phyloP scores from a whole-genome alignment of 2,797 vertebrate species.

The Ispidina lecontei region DNA sequence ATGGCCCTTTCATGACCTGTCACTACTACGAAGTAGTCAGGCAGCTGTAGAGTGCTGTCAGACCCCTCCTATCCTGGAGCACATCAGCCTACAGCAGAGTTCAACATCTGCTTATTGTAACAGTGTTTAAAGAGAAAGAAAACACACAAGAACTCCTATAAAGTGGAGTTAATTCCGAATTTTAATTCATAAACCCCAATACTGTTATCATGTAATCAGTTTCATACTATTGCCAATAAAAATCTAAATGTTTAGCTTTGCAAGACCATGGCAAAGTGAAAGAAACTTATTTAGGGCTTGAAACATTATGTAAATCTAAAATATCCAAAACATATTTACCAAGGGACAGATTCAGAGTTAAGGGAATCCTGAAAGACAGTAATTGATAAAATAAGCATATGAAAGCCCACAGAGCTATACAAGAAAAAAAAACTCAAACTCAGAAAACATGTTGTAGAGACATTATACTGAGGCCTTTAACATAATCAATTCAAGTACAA shows the following conservation, averaged over 20 bases:
- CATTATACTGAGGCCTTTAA: background rate
- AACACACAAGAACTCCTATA: background rate
- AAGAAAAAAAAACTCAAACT: background rate
- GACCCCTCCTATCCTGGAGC: fast-evolving
- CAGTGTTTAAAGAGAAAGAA: background rate
- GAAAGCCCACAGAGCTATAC: background rate
- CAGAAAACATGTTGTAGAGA: background rate
- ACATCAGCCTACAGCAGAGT: fast-evolving
- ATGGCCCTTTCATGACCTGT: no score
- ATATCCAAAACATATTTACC: background rate
- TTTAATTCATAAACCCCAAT: background rate
- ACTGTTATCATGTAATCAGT: background rate
- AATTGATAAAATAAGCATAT: background rate
- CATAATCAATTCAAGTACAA: background rate
- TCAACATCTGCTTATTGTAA: fast-evolving
- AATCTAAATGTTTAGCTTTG: background rate
- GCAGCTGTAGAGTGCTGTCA: background rate
- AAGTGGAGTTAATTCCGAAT: background rate
- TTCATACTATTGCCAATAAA: background rate
- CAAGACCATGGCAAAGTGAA: background rate
- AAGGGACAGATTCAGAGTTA: background rate
- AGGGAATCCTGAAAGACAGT: background rate
- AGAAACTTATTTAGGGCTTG: background rate
- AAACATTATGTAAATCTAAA: background rate
- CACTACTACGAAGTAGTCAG: fast-evolving